Percentiles rank a stretch among this genome's conserved stretches.
Conservation (phyloP, 2,113 vertebrate genomes). For the rabbit (Oryctolagus cuniculus) region mOryCun1.1 NC_091447.1:24910001-24910500, state of each 20-base stretch:
- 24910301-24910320: background rate
- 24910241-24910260: background rate
- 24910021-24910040: conserved; percentile 47
- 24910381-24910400: background rate
- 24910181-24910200: background rate
- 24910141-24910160: background rate
- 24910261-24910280: background rate
- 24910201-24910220: background rate
- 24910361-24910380: background rate
- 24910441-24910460: background rate
- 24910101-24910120: background rate
- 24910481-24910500: background rate
- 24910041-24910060: conserved; percentile 44
- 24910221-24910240: background rate
- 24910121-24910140: background rate
- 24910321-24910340: background rate
- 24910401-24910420: background rate
- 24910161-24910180: background rate
- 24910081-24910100: conserved; percentile 45
- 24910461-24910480: background rate
- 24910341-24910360: background rate
- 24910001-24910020: conserved; percentile 54
- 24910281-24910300: background rate
- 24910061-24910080: conserved; percentile 4
- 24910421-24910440: background rate